Evolutionary conservation across 2,797 vertebrate species (phyloP).

Genomic region (Esox lucius): DNA sequence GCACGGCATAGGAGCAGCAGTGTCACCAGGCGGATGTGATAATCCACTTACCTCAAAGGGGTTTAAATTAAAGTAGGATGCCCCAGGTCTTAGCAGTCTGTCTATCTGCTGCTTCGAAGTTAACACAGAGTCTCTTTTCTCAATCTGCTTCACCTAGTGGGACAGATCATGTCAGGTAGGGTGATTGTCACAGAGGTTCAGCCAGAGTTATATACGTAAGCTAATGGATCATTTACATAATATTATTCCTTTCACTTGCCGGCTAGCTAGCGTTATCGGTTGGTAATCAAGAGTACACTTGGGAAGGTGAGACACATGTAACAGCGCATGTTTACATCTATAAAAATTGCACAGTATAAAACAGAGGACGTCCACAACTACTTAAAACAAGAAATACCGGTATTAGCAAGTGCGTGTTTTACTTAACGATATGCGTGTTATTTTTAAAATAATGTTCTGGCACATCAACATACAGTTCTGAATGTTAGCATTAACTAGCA

Average conservation of each 20-base stretch:
- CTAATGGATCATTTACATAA: not conserved
- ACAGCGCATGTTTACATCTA: not conserved
- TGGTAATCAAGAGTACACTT: not conserved
- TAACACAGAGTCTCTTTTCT: constrained; percentile 95
- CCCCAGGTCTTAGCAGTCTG: constrained; percentile 89
- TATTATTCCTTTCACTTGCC: not conserved
- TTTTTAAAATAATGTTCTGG: not conserved
- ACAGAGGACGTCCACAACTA: not conserved
- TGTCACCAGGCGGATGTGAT: constrained; percentile 12
- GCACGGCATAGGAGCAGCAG: too few species aligned
- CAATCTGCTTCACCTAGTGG: constrained; percentile 96
- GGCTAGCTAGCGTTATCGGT: not conserved
- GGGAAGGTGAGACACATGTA: not conserved
- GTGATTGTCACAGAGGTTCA: not conserved
- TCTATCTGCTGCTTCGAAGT: constrained; percentile 98
- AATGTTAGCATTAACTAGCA: not conserved
- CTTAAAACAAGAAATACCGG: not conserved
- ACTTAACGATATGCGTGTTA: not conserved
- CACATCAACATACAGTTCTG: not conserved
- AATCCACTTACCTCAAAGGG: constrained; percentile 88
- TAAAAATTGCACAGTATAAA: not conserved
- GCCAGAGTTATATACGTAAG: not conserved
- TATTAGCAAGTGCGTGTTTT: not conserved
- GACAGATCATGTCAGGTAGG: constrained; percentile 24
- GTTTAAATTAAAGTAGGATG: constrained; percentile 97